phyloP scores from a whole-genome alignment of 1,140 invertebrate species.

The Meloidogyne hapla region DNA sequence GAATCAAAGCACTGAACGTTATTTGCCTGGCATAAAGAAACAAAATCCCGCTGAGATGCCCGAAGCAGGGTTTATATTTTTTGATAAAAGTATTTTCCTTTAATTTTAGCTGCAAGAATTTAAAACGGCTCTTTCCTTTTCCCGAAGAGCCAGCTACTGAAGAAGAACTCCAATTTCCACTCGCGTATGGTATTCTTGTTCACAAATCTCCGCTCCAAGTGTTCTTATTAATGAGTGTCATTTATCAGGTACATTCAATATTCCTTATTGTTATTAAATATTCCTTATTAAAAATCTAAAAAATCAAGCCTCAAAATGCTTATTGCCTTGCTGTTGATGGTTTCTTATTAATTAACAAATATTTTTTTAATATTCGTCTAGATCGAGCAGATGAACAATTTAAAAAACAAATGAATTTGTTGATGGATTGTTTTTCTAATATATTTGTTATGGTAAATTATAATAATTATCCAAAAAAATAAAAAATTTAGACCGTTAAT shows the following conservation, averaged over 20 bases:
- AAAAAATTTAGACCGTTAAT: background rate
- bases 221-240: constrained; percentile 40
- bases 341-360: no score
- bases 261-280: no score
- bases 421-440: constrained; percentile 52
- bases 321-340: constrained; percentile 55
- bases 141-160: background rate
- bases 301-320: constrained; percentile 48
- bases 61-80: background rate
- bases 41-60: background rate
- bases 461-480: background rate
- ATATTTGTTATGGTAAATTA: constrained; percentile 53
- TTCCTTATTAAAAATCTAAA: background rate
- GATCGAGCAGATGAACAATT: constrained; percentile 34
- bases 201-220: constrained; percentile 41
- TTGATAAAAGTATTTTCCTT: background rate
- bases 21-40: constrained; percentile 3
- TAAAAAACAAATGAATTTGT: constrained; percentile 44
- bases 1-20: background rate
- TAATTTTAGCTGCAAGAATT: background rate
- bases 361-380: no score
- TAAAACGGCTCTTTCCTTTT: background rate
- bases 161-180: constrained; percentile 30
- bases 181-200: constrained; percentile 43
- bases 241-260: constrained; percentile 53